Percentiles rank a stretch among this genome's conserved stretches.
Evolutionary conservation across 2,888 invertebrate species (phyloP).

Genomic region (Lepidocyrtoides sp.): DNA sequence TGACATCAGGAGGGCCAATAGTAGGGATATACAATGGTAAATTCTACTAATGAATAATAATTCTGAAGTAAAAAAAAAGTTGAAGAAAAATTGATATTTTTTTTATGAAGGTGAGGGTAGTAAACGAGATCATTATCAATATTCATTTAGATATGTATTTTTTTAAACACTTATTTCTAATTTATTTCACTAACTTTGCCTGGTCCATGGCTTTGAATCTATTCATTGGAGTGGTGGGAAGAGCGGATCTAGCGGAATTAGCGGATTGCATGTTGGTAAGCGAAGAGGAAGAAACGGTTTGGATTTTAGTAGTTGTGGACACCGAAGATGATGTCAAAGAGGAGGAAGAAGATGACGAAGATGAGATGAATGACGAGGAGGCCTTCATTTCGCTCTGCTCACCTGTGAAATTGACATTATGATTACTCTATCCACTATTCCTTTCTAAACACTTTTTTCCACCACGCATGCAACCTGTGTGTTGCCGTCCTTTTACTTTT

Average conservation of each 20-base stretch:
- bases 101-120: background rate
- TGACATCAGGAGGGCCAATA: background rate
- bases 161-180: too few relatives aligned
- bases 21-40: background rate
- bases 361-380: constrained; percentile 72
- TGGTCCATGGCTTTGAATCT: constrained; percentile 97
- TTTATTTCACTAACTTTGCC: constrained; percentile 85
- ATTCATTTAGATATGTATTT: background rate
- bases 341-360: constrained; percentile 55
- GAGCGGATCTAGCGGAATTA: constrained; percentile 25
- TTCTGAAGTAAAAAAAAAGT: background rate
- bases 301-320: constrained; percentile 55
- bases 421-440: background rate
- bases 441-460: background rate
- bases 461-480: too few relatives aligned
- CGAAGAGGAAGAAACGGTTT: constrained; percentile 74
- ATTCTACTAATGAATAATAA: background rate
- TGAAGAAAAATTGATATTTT: background rate
- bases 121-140: background rate
- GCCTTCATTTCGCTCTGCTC: constrained; percentile 78
- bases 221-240: constrained; percentile 87
- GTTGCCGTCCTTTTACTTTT: too few relatives aligned
- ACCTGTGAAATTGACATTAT: constrained; percentile 54
- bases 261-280: constrained; percentile 58
- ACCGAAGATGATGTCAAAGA: constrained; percentile 70